Evolutionary conservation across 2,888 invertebrate species (phyloP).

Genomic region (Acanthosepion esculentum): DNA sequence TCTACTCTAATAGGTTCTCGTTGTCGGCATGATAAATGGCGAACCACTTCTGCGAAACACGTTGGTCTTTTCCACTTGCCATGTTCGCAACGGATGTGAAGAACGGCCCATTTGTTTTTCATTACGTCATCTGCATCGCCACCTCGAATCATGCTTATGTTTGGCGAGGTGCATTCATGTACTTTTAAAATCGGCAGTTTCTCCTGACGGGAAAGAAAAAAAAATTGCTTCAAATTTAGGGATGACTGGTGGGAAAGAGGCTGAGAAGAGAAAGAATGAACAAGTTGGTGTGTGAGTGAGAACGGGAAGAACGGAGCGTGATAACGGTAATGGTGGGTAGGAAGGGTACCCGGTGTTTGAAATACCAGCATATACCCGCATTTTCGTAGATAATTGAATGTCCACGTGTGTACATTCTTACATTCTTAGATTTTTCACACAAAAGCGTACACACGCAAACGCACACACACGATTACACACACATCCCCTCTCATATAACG

Average conservation of each 20-base stretch:
- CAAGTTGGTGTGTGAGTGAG: neutral
- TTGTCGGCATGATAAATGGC: too few species aligned
- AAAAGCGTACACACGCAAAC: neutral
- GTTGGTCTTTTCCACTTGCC: neutral
- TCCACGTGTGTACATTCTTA: slow-evolving; percentile 2
- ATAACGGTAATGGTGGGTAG: neutral
- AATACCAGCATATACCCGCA: slow-evolving; percentile 2
- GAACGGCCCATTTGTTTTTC: too few species aligned
- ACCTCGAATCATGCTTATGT: neutral
- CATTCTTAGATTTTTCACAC: neutral
- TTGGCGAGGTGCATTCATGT: neutral
- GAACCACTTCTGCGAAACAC: too few species aligned
- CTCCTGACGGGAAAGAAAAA: neutral
- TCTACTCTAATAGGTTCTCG: neutral
- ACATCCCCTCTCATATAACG: neutral
- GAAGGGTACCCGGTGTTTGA: neutral
- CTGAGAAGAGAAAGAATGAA: neutral
- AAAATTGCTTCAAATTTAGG: too few species aligned
- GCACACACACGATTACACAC: neutral
- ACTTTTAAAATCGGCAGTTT: neutral
- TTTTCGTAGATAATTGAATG: neutral
- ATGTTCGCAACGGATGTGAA: too few species aligned
- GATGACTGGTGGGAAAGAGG: neutral
- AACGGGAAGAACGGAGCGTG: neutral
- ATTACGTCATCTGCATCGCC: neutral